Evolutionary conservation across 2,888 invertebrate species (phyloP), one percentile per base, ranked within the genome.

Genomic region (Orthosia cruda): DNA sequence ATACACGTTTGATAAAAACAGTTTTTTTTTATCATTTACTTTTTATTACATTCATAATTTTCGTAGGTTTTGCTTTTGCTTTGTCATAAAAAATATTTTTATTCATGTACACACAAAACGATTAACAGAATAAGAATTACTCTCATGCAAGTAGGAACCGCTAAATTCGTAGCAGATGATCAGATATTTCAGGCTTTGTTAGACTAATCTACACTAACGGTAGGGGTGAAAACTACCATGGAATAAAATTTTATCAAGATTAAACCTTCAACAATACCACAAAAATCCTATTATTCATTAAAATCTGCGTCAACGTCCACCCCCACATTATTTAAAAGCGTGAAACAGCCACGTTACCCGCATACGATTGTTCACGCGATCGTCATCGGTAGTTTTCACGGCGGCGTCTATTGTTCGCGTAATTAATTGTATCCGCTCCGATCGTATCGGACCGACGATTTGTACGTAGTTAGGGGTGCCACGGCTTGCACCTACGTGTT

Each of bases 381-480:
- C 83, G 77, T 78, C 85, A 77, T 83, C 84, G 70, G 71, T 81
- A 83, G 83, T 83, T 83, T 83, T 76, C 82, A 81, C 81, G 81
- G 73, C 74, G 75, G 69, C 84, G 73, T 65, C 87, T 80, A 83
- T 87, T 87, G 87, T 87, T 85, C 78, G 69, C 73, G 78, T 87
- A 87, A 87, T 87, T 87, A 87, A 87, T 87, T 86, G 81, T 87
- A 86, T 87, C 87, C 87, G 86, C 68, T 81, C 61, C 67, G 88
- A 87, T 87, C 79, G 65, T 86, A 87, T 87, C 87, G 81, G 81
- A 16, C 58, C 63, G 78, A 73, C 85, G 80, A 86, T 87, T 87
- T 85, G 87, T 87, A 77, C 72, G 74, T 64, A 16, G 64, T 67
- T 76, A 87, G 87, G 87, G 87, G 50, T 71, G 83, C 69, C 73